Conservation (phyloP, 2,888 invertebrate genomes). For the Lamproptera curius region DNA sequence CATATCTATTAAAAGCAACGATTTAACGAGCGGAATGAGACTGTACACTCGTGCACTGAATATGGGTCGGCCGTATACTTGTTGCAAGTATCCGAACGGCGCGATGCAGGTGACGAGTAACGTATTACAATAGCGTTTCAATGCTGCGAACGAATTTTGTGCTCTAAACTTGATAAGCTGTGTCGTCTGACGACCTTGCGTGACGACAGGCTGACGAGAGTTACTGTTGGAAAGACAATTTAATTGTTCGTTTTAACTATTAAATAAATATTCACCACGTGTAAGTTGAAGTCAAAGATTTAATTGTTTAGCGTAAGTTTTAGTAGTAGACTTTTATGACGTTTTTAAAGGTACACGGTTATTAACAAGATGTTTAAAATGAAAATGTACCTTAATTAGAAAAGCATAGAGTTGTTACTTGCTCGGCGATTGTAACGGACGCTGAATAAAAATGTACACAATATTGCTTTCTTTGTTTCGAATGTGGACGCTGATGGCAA, state of each 20-base stretch:
- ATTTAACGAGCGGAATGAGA: constrained; percentile 66
- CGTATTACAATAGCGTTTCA: constrained; percentile 22
- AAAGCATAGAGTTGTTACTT: not conserved
- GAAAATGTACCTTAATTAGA: not conserved
- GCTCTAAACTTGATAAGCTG: constrained; percentile 5
- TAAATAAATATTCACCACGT: no score
- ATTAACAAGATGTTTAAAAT: not conserved
- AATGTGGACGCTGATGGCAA: constrained; percentile 2
- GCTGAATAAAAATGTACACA: constrained; percentile 11
- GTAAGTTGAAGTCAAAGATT: no score
- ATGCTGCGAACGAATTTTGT: constrained; percentile 13
- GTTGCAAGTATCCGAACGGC: constrained; percentile 30
- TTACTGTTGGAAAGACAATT: constrained; percentile 7
- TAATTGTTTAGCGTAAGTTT: no score
- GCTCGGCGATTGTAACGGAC: not conserved
- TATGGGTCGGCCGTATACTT: constrained; percentile 54
- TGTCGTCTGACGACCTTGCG: constrained; percentile 10
- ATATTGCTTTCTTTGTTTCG: constrained; percentile 13
- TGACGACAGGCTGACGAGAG: constrained; percentile 3
- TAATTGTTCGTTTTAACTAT: no score
- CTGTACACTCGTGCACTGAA: constrained; percentile 38
- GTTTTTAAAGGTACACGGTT: constrained; percentile 1
- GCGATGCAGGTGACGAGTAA: constrained; percentile 31
- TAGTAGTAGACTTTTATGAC: not conserved
- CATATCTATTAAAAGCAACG: constrained; percentile 70